Percentiles rank a stretch among this genome's conserved stretches.
Evolutionary conservation across 2,113 vertebrate genomes (phyloP).

Genomic region (Podarcis muralis): DNA sequence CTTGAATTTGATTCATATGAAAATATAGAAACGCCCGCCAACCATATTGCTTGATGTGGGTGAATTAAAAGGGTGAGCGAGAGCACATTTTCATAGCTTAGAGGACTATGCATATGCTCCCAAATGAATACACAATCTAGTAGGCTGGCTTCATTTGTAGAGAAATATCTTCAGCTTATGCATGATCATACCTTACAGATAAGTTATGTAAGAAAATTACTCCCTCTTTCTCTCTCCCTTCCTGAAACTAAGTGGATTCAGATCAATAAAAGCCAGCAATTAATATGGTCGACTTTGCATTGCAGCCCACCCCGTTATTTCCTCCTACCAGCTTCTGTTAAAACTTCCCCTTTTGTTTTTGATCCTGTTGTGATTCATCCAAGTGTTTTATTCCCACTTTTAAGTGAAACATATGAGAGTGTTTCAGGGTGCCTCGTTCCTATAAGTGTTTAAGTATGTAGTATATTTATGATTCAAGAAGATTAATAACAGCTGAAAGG

Average conservation of each 20-base stretch:
- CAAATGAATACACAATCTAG: constrained; percentile 14
- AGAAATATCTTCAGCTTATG: not conserved
- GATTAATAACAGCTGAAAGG: constrained; percentile 30
- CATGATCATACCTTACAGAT: not conserved
- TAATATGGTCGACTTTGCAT: not conserved
- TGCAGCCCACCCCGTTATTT: not conserved
- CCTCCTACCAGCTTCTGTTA: not conserved
- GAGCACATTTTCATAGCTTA: not conserved
- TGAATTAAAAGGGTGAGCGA: constrained; percentile 18
- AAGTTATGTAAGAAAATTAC: constrained; percentile 5
- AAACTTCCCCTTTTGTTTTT: constrained; percentile 3
- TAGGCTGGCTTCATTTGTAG: constrained; percentile 1
- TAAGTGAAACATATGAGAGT: not conserved
- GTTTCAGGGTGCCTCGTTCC: not conserved
- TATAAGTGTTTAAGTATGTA: not conserved
- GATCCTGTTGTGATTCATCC: not conserved
- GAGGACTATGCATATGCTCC: not conserved
- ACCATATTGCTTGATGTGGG: not conserved
- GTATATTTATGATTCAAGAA: constrained; percentile 4
- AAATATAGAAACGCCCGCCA: constrained; percentile 47
- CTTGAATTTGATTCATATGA: constrained; percentile 43
- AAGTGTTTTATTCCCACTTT: not conserved
- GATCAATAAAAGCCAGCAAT: constrained; percentile 22
- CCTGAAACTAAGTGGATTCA: constrained; percentile 15
- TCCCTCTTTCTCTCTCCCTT: not conserved